Conservation (phyloP, 2,113 vertebrate species). For the Bufo gargarizans region DNA sequence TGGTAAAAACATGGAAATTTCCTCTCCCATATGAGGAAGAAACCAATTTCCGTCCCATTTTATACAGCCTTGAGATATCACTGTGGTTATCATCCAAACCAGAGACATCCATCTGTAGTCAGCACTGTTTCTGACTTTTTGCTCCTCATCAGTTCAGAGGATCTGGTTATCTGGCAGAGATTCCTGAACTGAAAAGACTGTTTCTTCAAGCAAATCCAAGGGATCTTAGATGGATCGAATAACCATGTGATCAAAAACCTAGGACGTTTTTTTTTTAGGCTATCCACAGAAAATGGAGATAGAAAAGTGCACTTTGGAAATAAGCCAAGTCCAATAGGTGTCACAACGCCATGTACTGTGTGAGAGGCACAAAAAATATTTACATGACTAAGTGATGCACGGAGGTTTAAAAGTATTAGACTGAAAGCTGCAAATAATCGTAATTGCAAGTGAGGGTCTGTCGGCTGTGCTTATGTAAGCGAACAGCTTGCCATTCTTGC, state of each 20-base stretch:
- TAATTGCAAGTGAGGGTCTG: slow-evolving; percentile 9
- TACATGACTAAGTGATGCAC: neutral
- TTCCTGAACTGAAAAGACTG: neutral
- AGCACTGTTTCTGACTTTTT: too few relatives aligned
- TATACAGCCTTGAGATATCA: too few relatives aligned
- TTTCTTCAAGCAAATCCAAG: neutral
- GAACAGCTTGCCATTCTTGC: slow-evolving; percentile 10
- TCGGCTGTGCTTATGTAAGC: slow-evolving; percentile 12
- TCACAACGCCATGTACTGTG: neutral
- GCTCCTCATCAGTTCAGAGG: too few relatives aligned
- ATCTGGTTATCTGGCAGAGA: neutral
- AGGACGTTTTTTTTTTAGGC: neutral
- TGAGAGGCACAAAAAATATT: neutral
- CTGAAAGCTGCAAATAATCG: neutral
- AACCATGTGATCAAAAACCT: neutral
- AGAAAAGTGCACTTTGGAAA: neutral
- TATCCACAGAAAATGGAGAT: neutral
- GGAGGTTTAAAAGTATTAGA: slow-evolving; percentile 5
- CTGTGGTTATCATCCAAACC: too few relatives aligned
- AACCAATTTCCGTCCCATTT: too few relatives aligned
- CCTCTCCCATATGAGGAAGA: too few relatives aligned
- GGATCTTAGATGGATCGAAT: neutral
- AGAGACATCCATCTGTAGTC: too few relatives aligned
- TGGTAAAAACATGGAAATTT: too few relatives aligned
- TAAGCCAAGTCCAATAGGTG: neutral